These are phyloP conservation scores for Dysidea cf. avara DNA, from an alignment of 37 sponge, comb jelly and placozoan species.

Conservation along the genomic window DNA sequence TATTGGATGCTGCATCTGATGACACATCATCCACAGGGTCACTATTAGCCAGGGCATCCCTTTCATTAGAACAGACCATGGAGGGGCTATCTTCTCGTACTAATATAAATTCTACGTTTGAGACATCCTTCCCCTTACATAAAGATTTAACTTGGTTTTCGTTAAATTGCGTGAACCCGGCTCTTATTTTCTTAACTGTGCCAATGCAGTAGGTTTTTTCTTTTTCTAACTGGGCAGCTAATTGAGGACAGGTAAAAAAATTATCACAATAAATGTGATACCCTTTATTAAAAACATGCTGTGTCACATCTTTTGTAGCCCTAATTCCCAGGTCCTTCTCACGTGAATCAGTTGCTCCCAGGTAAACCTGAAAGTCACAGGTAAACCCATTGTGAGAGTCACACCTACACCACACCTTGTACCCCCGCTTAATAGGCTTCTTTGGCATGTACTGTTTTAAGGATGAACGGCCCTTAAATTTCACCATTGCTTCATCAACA, in stretches of 20 bases:
- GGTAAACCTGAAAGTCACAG: conserved; percentile 7
- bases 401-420: conserved; percentile 7
- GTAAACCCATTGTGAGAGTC: conserved; percentile 6
- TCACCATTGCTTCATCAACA: conserved; percentile 32
- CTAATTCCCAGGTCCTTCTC: neutral
- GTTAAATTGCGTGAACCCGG: no score
- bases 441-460: conserved; percentile 13
- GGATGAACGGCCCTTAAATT: neutral
- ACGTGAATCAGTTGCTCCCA: neutral
- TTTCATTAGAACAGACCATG: no score
- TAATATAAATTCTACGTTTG: no score
- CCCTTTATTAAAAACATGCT: neutral
- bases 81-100: no score
- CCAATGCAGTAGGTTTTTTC: neutral
- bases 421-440: conserved; percentile 16
- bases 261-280: conserved; percentile 3
- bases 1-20: no score
- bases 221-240: neutral
- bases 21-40: no score
- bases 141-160: no score
- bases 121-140: no score
- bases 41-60: no score
- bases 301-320: neutral
- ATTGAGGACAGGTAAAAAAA: neutral
- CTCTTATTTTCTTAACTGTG: no score